Conservation (phyloP, 2,113 vertebrate species). For the Archocentrus centrarchus region DNA sequence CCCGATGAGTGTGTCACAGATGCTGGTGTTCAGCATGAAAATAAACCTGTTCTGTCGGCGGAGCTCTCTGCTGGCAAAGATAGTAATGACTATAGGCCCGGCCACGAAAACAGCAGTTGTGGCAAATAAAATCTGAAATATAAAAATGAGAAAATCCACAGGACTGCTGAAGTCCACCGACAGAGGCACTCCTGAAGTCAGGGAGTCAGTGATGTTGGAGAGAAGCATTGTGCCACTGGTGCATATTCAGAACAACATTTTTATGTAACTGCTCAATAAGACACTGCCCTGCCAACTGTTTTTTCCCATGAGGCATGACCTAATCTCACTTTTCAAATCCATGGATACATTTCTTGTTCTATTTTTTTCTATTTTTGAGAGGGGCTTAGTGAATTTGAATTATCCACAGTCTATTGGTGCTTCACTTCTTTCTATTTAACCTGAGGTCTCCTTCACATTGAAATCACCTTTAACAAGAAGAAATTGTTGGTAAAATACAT, state of each 20-base stretch:
- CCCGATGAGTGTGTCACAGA: constrained; percentile 77
- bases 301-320: not conserved
- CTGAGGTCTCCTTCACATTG: too few relatives aligned
- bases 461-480: not conserved
- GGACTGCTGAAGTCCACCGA: constrained; percentile 66
- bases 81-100: constrained; percentile 70
- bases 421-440: too few relatives aligned
- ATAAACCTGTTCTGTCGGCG: constrained; percentile 75
- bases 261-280: not conserved
- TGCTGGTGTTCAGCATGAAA: constrained; percentile 80
- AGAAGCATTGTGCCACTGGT: constrained; percentile 34
- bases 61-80: constrained; percentile 61
- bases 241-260: not conserved
- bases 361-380: too few relatives aligned
- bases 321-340: not conserved
- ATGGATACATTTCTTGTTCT: not conserved
- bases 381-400: not conserved
- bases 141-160: constrained; percentile 70
- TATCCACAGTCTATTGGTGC: not conserved
- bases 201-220: constrained; percentile 44
- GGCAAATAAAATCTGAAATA: constrained; percentile 74
- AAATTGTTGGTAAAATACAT: not conserved
- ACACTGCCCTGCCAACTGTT: not conserved
- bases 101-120: constrained; percentile 63
- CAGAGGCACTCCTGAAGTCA: constrained; percentile 49